Evolutionary conservation across 2,797 vertebrate genomes (phyloP), one percentile per base, ranked within the genome.

Genomic region (Hippocampus kuda): DNA sequence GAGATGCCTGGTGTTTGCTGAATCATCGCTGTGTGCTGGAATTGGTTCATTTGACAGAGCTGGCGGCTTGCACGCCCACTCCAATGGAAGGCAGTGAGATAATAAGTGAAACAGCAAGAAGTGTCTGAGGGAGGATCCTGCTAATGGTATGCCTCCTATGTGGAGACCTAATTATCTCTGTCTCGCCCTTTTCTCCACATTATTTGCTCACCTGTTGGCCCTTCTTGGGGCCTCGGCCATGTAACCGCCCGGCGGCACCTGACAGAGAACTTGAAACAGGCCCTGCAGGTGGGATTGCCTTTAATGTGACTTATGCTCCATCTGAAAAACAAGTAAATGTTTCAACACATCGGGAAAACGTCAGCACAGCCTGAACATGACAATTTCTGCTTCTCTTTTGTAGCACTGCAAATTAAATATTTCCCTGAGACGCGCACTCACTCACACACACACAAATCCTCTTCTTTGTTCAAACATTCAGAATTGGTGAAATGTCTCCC

Each of bases 81-180:
- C 51, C 30, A 63, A 71, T 73, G 71, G 80, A 73, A 68, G 73
- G 74, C 73, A 75, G 70, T 53, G 66, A 74, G 74, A 78, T 83
- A 80, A 83, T 81, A 77, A 79, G 76, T 76, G 73, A 78, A 81
- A 77, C 74, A 84, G 77, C 77, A 69, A 75, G 73, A 75, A 66
- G 27, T 8, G 79, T 83, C 82, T 57, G 70, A 76, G 68, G 83
- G 80, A 80, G 76, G 79, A 77, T 70, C 63, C 64, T 59, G 70
- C 59, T 81, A 82, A 85, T 80, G 72, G 73, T 72, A 48, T 11
- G 70, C 53, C 51, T 59, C 66, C 72, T 75, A 77, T 70, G 70
- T 46, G 67, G 74, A 79, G 65, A 81, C 68, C 74, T 74, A 77
- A 85, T 87, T 83, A 85, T 80, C 78, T 83, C 79, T 72, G 63